Evolutionary conservation across 2,888 invertebrate genomes (phyloP).

Genomic region (Conistra vaccinii): DNA sequence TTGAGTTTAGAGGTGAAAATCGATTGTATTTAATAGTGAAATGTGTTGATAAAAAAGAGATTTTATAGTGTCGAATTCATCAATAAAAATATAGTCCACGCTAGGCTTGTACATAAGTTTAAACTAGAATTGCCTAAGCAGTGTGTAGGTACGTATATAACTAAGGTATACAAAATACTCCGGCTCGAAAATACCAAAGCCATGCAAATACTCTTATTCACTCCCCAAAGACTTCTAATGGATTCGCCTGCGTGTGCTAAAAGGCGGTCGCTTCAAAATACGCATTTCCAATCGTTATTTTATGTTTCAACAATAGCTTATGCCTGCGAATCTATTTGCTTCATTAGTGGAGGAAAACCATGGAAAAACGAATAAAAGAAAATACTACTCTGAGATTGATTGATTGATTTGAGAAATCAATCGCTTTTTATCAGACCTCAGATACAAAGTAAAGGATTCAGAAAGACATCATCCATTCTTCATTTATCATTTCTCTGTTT

Average conservation of each 20-base stretch:
- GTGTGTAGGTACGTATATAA: background rate
- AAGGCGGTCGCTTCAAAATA: constrained; percentile 24
- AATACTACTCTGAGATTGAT: background rate
- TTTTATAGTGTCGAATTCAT: background rate
- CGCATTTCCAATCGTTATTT: constrained; percentile 20
- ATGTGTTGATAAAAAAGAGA: background rate
- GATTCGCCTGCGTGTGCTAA: constrained; percentile 33
- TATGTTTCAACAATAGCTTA: background rate
- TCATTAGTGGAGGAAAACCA: background rate
- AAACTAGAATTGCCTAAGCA: background rate
- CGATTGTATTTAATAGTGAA: background rate
- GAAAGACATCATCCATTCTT: background rate
- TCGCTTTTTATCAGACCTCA: background rate
- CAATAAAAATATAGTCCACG: background rate
- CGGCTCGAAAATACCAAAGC: constrained; percentile 22
- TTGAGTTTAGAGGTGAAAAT: constrained; percentile 14
- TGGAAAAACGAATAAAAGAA: background rate
- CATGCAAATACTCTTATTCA: constrained; percentile 40
- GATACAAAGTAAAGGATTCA: background rate
- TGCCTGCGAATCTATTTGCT: background rate
- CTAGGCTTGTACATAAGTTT: background rate
- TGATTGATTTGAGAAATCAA: background rate
- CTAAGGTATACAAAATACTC: background rate
- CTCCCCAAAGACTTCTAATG: constrained; percentile 42
- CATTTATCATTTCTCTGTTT: background rate